These are phyloP conservation scores for Zosterops borbonicus DNA, from an alignment of 2,113 vertebrate species.

Conservation along the genomic window DNA sequence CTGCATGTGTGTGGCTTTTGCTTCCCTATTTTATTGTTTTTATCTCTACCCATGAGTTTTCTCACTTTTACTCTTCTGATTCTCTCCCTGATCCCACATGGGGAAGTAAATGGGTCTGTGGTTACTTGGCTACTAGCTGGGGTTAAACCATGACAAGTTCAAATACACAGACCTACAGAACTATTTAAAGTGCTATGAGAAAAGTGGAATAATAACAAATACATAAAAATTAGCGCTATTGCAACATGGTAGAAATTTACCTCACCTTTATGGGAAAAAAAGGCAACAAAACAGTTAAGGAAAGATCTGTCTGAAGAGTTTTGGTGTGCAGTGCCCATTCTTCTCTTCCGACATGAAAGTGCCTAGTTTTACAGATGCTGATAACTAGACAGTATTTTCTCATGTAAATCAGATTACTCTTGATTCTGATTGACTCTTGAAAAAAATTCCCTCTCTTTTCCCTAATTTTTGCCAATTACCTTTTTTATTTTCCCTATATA, in stretches of 20 bases:
- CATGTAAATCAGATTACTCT: neutral
- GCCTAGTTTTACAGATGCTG: neutral
- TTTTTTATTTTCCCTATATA: fast-evolving
- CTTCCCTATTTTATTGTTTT: neutral
- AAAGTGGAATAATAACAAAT: neutral
- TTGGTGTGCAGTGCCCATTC: neutral
- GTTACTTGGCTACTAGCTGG: neutral
- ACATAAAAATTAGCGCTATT: neutral
- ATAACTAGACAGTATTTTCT: neutral
- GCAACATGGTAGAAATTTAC: neutral
- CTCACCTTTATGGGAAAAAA: neutral
- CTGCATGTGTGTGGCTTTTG: neutral
- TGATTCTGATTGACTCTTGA: neutral
- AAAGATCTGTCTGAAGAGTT: neutral
- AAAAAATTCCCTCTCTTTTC: neutral
- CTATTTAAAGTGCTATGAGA: neutral
- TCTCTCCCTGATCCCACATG: neutral
- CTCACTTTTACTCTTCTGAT: neutral
- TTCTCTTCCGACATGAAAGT: neutral
- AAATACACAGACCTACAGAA: neutral
- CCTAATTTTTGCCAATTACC: neutral
- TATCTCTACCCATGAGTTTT: neutral
- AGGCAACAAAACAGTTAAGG: neutral
- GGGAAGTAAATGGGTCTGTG: neutral
- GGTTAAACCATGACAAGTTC: neutral